Percentiles rank a stretch among this genome's conserved stretches.
phyloP scores from a whole-genome alignment of 2,888 invertebrate species.

The Nomada fucata region DNA sequence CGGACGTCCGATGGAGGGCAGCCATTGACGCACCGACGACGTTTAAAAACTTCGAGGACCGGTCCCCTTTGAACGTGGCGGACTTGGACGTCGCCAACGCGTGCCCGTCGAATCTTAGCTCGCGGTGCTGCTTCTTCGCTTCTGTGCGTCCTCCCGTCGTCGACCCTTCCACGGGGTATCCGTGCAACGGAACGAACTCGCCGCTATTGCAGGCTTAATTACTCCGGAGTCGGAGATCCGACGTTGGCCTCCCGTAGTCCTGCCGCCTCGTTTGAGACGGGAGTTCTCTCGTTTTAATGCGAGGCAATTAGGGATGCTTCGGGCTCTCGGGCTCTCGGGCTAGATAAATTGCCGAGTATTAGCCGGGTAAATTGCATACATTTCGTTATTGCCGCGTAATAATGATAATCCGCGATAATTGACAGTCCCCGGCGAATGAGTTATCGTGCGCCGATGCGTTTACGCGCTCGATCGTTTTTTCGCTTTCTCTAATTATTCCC shows the following conservation, averaged over 20 bases:
- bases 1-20: constrained; percentile 62
- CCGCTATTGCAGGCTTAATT: constrained; percentile 30
- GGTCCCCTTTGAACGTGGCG: constrained; percentile 24
- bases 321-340: constrained; percentile 6
- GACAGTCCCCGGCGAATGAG: constrained; percentile 18
- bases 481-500: constrained; percentile 10
- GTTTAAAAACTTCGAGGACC: constrained; percentile 45
- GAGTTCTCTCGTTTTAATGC: constrained; percentile 46
- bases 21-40: constrained; percentile 47
- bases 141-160: neutral
- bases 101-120: constrained; percentile 38
- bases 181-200: neutral
- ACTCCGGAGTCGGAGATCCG: constrained; percentile 20
- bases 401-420: constrained; percentile 46
- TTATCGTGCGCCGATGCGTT: constrained; percentile 22
- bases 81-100: neutral
- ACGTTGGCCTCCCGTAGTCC: neutral
- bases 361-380: constrained; percentile 31
- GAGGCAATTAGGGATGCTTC: constrained; percentile 43
- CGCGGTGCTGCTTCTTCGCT: neutral
- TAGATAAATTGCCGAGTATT: constrained; percentile 47
- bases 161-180: constrained; percentile 4
- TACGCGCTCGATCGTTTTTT: neutral
- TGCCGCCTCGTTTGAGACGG: neutral
- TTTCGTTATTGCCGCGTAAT: constrained; percentile 50